A percentile compares a stretch with the other conserved stretches of the same genome.
Evolutionary conservation across 1,140 invertebrate species (phyloP).

Genomic region (Drosophila hydei): DNA sequence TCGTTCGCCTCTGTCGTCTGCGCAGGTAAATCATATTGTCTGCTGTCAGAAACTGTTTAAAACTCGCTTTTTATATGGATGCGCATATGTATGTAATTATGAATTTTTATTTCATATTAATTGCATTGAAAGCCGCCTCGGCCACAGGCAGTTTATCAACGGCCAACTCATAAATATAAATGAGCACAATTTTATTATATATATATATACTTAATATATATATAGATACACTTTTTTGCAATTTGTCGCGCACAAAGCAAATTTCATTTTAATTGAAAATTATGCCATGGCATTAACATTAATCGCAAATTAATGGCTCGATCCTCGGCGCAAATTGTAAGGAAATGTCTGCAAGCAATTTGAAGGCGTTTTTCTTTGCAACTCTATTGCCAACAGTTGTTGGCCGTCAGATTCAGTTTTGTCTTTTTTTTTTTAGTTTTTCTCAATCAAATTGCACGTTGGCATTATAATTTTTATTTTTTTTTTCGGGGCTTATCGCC

Average conservation of each 20-base stretch:
- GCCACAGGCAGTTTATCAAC: conserved; percentile 63
- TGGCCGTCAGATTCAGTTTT: conserved; percentile 20
- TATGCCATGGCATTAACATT: conserved; percentile 78
- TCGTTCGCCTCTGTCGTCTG: background rate
- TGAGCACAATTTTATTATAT: conserved; percentile 45
- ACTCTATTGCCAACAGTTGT: conserved; percentile 38
- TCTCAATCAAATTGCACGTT: conserved; percentile 45
- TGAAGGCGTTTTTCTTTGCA: conserved; percentile 26
- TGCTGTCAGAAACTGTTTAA: conserved; percentile 58
- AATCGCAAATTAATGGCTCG: conserved; percentile 55
- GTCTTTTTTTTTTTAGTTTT: too few species aligned
- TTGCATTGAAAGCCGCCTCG: conserved; percentile 67
- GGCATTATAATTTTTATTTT: conserved; percentile 32
- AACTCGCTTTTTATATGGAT: conserved; percentile 18
- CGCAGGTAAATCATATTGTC: conserved; percentile 39
- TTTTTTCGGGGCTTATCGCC: conserved; percentile 45
- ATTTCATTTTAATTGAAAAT: conserved; percentile 82
- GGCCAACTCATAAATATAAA: conserved; percentile 76
- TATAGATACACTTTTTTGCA: conserved; percentile 36
- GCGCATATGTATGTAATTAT: conserved; percentile 57
- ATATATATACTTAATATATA: conserved; percentile 1
- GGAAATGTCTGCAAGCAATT: conserved; percentile 26
- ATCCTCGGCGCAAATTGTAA: conserved; percentile 22
- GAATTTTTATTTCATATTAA: conserved; percentile 70
- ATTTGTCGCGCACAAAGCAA: conserved; percentile 79